Conservation (phyloP, 2,888 invertebrate genomes). For the Trachelus iudaicus region DNA sequence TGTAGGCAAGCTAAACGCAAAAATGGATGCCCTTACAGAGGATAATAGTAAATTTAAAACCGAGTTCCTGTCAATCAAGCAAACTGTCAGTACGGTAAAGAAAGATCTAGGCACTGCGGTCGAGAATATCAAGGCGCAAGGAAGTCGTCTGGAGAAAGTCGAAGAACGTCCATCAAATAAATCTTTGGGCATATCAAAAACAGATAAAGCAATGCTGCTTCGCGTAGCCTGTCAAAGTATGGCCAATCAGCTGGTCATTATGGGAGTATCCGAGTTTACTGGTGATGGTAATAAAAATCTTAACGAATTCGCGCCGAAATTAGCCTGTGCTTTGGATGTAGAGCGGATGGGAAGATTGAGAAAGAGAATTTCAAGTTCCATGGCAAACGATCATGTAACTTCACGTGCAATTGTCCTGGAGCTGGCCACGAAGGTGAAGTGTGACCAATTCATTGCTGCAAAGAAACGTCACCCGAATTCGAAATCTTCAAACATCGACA, state of each 20-base stretch:
- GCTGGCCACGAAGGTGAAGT: neutral
- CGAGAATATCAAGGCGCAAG: neutral
- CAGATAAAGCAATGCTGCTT: neutral
- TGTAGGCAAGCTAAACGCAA: neutral
- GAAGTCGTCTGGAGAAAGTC: neutral
- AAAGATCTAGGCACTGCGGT: neutral
- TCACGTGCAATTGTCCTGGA: constrained; percentile 6
- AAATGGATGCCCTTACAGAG: neutral
- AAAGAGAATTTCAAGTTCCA: neutral
- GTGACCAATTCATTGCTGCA: neutral
- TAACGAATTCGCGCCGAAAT: neutral
- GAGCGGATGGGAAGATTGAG: neutral
- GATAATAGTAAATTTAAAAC: neutral
- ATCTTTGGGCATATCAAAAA: neutral
- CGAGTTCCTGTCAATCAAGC: neutral
- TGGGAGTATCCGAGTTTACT: neutral
- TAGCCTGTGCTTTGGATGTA: neutral
- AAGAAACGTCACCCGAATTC: neutral
- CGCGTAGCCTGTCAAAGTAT: constrained; percentile 1
- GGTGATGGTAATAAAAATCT: neutral
- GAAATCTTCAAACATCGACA: neutral
- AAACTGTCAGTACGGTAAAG: neutral
- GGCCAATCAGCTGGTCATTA: neutral
- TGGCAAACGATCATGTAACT: neutral
- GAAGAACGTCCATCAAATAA: neutral